These are phyloP conservation scores for Ailurus styani DNA, from an alignment of 2,113 vertebrate species.

Conservation along the genomic window DNA sequence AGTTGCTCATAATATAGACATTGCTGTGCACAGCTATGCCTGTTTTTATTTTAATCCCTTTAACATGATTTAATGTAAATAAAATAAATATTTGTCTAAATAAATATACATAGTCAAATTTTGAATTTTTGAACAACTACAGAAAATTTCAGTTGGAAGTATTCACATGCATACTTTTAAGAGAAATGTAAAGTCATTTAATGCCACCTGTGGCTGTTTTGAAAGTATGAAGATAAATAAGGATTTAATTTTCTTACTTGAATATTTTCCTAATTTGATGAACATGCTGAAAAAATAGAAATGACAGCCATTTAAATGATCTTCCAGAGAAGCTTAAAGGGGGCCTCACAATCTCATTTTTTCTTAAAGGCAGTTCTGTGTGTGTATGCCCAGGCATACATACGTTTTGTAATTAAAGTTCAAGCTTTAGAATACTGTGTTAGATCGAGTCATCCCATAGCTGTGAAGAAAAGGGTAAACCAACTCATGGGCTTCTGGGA, in stretches of 20 bases:
- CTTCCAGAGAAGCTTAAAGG: neutral
- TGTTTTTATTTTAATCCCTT: conserved; percentile 32
- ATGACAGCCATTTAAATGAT: conserved; percentile 40
- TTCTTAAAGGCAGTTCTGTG: neutral
- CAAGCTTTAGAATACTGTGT: neutral
- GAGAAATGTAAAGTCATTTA: conserved; percentile 22
- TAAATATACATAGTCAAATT: conserved; percentile 29
- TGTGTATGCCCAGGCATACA: neutral
- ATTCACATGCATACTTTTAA: neutral
- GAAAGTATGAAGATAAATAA: conserved; percentile 48
- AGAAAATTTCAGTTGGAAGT: conserved; percentile 54
- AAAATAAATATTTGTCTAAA: conserved; percentile 17
- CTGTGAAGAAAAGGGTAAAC: neutral
- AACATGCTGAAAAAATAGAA: conserved; percentile 45
- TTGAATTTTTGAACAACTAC: conserved; percentile 2
- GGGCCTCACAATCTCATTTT: neutral
- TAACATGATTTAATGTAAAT: conserved; percentile 29
- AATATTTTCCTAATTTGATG: conserved; percentile 61
- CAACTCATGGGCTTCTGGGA: neutral
- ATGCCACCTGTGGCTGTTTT: neutral
- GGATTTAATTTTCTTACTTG: conserved; percentile 57
- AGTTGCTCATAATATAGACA: neutral
- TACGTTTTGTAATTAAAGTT: neutral
- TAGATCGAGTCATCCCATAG: neutral
- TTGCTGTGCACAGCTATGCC: neutral